Evolutionary conservation across 2,113 vertebrate genomes (phyloP).

Genomic region (Sturnira hondurensis): DNA sequence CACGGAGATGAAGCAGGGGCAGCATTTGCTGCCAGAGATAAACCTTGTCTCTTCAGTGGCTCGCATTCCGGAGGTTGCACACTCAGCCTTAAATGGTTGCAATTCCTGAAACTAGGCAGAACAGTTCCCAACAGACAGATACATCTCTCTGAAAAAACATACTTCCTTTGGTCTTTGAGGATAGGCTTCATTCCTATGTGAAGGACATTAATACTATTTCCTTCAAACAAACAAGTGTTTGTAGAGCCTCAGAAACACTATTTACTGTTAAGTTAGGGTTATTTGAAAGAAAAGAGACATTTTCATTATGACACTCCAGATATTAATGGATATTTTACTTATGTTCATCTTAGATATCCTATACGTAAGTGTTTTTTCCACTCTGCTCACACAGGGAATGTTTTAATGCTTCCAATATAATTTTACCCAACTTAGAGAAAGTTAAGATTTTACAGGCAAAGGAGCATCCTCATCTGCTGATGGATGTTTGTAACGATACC

Average conservation of each 20-base stretch:
- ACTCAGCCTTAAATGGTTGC: too few relatives aligned
- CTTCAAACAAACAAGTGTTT: neutral
- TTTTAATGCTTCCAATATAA: neutral
- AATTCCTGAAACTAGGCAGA: too few relatives aligned
- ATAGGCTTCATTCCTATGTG: neutral
- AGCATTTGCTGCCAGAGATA: too few relatives aligned
- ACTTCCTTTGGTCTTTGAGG: neutral
- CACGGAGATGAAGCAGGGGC: too few relatives aligned
- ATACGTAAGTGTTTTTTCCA: neutral
- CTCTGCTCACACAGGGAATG: neutral
- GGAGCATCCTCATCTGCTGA: neutral
- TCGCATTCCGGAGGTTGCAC: too few relatives aligned
- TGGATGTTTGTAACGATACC: neutral
- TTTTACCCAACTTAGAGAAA: neutral
- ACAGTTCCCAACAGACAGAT: too few relatives aligned
- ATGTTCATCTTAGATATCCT: neutral
- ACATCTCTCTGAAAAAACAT: neutral
- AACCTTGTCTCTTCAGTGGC: too few relatives aligned
- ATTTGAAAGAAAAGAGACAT: neutral
- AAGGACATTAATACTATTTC: neutral
- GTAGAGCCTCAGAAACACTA: neutral
- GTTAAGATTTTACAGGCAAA: neutral
- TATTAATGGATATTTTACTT: neutral
- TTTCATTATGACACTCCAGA: conserved; percentile 19
- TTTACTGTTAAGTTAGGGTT: neutral